Evolutionary conservation across 1,140 invertebrate species (phyloP).

Genomic region (Pseudomyrmex gracilis): DNA sequence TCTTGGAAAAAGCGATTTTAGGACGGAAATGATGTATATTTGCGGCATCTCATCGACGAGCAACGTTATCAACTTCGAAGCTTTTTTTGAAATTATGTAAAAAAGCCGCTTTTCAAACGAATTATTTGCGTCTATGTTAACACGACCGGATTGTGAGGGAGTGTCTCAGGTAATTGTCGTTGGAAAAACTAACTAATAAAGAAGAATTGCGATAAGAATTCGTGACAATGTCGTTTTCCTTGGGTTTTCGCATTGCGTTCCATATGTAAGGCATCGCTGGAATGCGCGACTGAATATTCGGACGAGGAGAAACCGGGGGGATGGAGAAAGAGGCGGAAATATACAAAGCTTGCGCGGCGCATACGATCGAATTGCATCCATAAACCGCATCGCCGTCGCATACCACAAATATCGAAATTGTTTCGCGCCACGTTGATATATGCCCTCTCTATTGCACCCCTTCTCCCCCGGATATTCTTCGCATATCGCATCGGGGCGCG

Average conservation of each 20-base stretch:
- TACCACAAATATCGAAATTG: conserved; percentile 60
- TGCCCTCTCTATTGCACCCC: background rate
- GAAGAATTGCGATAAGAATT: background rate
- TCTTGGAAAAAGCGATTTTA: background rate
- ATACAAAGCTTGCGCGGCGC: conserved; percentile 28
- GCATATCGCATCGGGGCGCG: background rate
- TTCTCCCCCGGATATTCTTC: conserved; percentile 26
- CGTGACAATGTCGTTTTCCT: background rate
- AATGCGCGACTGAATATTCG: background rate
- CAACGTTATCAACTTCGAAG: background rate
- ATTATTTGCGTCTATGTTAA: background rate
- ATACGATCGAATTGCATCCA: conserved; percentile 28
- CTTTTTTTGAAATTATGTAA: background rate
- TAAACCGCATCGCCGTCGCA: conserved; percentile 54
- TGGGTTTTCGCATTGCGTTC: background rate
- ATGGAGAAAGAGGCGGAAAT: conserved; percentile 25
- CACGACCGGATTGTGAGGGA: background rate
- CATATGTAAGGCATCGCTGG: background rate
- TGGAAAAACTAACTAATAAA: background rate
- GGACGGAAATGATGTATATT: background rate
- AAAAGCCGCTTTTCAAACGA: background rate
- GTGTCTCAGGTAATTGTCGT: conserved; percentile 1
- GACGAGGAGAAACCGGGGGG: background rate
- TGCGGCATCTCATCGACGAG: background rate
- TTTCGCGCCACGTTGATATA: conserved; percentile 48